Conservation (phyloP, 2,113 vertebrate species). For the Nestor notabilis region DNA sequence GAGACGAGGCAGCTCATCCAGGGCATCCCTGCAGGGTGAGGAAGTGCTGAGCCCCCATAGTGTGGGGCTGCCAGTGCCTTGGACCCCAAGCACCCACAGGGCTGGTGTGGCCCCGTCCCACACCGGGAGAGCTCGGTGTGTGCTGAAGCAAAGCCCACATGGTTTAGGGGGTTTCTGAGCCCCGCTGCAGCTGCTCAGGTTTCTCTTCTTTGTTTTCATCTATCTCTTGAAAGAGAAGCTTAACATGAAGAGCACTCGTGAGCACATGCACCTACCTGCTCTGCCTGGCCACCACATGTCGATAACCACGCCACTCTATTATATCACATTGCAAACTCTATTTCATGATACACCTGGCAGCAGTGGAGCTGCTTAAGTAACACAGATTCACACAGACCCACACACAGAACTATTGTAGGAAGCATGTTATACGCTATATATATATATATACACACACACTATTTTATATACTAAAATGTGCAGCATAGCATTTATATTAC, state of each 20-base stretch:
- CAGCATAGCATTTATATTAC: background rate
- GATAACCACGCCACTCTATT: background rate
- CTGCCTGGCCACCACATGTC: background rate
- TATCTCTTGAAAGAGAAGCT: background rate
- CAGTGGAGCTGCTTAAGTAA: background rate
- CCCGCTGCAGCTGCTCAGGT: background rate
- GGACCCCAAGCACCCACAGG: background rate
- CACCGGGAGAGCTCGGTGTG: accelerated
- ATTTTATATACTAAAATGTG: background rate
- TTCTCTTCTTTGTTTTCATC: background rate
- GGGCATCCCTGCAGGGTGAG: accelerated
- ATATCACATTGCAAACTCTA: background rate
- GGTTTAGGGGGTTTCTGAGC: background rate
- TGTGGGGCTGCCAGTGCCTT: background rate
- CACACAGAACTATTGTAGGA: background rate
- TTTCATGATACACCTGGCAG: background rate
- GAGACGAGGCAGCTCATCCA: background rate
- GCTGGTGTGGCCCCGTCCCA: background rate
- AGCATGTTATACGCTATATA: background rate
- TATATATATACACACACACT: background rate
- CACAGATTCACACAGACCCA: background rate
- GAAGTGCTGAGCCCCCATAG: accelerated
- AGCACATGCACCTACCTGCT: background rate
- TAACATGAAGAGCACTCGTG: background rate
- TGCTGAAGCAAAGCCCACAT: background rate